These are phyloP conservation scores for Xiphias gladius DNA, from an alignment of 2,113 vertebrate species.

Conservation along the genomic window DNA sequence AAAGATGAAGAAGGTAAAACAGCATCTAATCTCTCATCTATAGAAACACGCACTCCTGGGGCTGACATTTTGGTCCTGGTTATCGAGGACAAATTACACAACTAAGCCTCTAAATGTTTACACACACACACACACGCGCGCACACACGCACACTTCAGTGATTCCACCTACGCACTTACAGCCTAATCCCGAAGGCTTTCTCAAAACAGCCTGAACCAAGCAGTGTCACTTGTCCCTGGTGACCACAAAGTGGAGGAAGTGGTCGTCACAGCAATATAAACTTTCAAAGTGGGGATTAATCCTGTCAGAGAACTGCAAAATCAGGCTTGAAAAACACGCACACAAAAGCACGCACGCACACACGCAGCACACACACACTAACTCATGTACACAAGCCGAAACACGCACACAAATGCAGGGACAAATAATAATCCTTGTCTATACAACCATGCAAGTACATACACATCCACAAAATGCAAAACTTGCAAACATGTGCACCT, in stretches of 20 bases:
- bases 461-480: background rate
- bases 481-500: background rate
- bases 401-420: background rate
- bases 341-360: background rate
- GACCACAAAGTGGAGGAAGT: constrained; percentile 43
- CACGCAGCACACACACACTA: background rate
- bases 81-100: constrained; percentile 42
- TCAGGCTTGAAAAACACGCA: background rate
- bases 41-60: constrained; percentile 5
- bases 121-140: too few species aligned
- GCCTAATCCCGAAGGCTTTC: constrained; percentile 37
- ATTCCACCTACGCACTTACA: constrained; percentile 57
- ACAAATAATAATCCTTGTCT: background rate
- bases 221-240: constrained; percentile 17
- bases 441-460: background rate
- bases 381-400: background rate
- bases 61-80: constrained; percentile 14
- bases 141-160: constrained; percentile 4
- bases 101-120: background rate
- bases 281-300: constrained; percentile 48
- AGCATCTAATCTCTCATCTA: constrained; percentile 23
- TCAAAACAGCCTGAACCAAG: constrained; percentile 41
- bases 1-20: constrained; percentile 2
- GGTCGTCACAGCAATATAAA: constrained; percentile 29
- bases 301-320: constrained; percentile 19